Base-by-base conservation (phyloP, 1,140 invertebrate genomes). In the Daktulosphaira vitifoliae region DNA sequence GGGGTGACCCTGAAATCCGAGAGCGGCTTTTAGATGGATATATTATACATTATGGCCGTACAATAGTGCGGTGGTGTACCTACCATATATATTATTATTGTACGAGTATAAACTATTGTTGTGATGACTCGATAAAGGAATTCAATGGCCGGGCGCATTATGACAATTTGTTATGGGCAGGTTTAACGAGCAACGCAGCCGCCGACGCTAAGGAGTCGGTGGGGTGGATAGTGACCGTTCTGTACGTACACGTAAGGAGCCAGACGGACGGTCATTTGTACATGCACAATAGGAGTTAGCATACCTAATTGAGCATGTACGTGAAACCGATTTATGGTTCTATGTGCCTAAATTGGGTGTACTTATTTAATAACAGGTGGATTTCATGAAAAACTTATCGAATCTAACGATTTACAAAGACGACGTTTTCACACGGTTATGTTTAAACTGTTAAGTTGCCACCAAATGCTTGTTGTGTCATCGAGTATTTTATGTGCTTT, bases 131-230 rank as follows among this genome's bases (percentile, higher is more conserved):
- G 25, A 26, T 42, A 59, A 59, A 44, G 23, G 23, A 59, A 59
- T 18, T 44, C 54, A 29, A 59, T 26, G 39, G 54, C 39, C 54
- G 42, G 29, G 29, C 13, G 23, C 23, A 38, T 56, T 56, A 56
- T 29, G 56, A 62, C 56, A 29, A 48, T 48, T 48, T 33, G 56
- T 22, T 20, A 48, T 62, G 42, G 42, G 5, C 22, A 15, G 25
- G 42, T 29, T 48, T 62, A 48, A 59, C 39, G 56, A 33, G 18
- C 25, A 20, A 22, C 15, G 37, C 42, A 22, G 20, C 20, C 18
- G 18, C 3, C n/a, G 39, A 44, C 39, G 39, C 11, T 44, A 4
- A 16, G 33, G 33, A 37, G 33, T 5, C 33, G 5, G 33, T 13
- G 33, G 33, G 6, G 33, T 13, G 33, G 6, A 13, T n/a, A 4